phyloP scores from a whole-genome alignment of 2,113 vertebrate species.

The Saccopteryx leptura region DNA sequence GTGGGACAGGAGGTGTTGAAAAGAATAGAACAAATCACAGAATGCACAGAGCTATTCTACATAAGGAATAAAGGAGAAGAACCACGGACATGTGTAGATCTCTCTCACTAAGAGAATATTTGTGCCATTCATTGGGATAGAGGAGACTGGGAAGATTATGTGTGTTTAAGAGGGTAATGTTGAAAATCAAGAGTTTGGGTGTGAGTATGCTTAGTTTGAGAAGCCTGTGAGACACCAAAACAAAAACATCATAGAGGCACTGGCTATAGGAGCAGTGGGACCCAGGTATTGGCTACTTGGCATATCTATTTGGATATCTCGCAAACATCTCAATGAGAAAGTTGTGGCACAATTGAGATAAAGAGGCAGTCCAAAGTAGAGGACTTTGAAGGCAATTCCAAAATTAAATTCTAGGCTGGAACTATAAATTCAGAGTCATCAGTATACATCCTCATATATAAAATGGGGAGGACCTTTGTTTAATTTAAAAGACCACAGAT shows the following conservation, averaged over 20 bases:
- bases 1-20: not conserved
- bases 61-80: not conserved
- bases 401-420: not conserved
- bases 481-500: constrained; percentile 24
- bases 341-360: not conserved
- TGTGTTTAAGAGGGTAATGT: not conserved
- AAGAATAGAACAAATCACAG: not conserved
- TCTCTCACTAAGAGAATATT: not conserved
- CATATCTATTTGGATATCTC: not conserved
- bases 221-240: not conserved
- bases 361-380: not conserved
- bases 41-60: not conserved
- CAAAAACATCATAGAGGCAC: not conserved
- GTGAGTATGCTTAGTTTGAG: not conserved
- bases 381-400: not conserved
- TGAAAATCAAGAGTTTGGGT: not conserved
- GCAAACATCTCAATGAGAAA: not conserved
- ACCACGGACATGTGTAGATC: not conserved
- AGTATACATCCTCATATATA: not conserved
- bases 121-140: not conserved
- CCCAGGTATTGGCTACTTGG: not conserved
- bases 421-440: not conserved
- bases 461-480: not conserved
- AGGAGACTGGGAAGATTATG: not conserved
- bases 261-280: not conserved